Conservation (phyloP, 2,888 invertebrate genomes). For the Scrobipalpa atriplicella region DNA sequence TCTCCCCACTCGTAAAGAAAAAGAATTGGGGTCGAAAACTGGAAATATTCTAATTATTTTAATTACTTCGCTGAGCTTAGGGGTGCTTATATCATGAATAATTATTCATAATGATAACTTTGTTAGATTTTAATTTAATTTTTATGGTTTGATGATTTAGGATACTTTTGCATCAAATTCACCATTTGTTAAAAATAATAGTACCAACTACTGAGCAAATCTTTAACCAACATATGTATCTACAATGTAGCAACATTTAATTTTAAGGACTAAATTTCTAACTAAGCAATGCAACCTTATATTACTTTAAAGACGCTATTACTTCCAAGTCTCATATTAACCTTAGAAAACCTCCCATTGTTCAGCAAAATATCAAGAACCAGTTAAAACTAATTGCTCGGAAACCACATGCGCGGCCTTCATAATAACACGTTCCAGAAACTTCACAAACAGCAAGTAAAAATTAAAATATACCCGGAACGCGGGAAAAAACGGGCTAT, state of each 20-base stretch:
- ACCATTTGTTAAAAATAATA: too few relatives aligned
- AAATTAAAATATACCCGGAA: constrained; percentile 21
- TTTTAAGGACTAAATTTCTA: background rate
- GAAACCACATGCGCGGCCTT: constrained; percentile 18
- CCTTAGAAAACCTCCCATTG: background rate
- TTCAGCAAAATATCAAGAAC: constrained; percentile 6
- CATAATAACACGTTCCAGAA: constrained; percentile 22
- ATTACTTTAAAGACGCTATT: background rate
- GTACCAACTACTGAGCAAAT: too few relatives aligned
- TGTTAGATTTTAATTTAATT: background rate
- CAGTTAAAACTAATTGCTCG: constrained; percentile 15
- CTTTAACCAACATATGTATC: too few relatives aligned
- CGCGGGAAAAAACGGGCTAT: constrained; percentile 40
- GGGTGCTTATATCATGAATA: background rate
- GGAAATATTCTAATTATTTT: constrained; percentile 20
- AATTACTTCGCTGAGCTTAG: background rate
- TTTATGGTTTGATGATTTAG: background rate
- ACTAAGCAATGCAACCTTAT: background rate
- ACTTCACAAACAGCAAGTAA: background rate
- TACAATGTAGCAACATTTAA: too few relatives aligned
- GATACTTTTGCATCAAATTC: too few relatives aligned
- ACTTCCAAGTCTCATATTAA: background rate
- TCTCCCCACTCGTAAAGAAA: constrained; percentile 38
- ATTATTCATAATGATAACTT: background rate
- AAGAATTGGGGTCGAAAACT: constrained; percentile 11